Conservation (phyloP, 1,140 invertebrate genomes). For the Geopemphigus sp. region DNA sequence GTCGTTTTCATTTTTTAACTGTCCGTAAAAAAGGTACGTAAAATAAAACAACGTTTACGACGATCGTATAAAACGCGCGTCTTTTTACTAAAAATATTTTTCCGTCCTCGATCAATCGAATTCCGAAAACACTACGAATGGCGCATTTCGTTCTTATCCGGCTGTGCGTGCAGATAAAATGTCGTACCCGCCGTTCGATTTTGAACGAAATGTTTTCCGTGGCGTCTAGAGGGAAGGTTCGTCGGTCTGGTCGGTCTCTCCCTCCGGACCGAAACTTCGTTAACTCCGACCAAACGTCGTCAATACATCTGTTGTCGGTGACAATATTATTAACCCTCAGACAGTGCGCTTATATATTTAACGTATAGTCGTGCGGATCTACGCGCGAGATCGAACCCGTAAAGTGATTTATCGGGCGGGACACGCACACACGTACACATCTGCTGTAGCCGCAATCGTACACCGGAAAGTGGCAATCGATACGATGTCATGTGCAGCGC, state of each 20-base stretch:
- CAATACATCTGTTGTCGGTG: not conserved
- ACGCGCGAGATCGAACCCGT: constrained; percentile 8
- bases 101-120: not conserved
- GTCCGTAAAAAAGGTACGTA: not conserved
- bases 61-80: no score
- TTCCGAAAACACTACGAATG: no score
- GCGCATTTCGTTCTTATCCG: not conserved
- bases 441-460: constrained; percentile 8
- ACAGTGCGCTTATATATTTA: not conserved
- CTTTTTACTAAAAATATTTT: not conserved
- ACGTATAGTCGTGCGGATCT: not conserved
- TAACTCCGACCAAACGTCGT: not conserved
- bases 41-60: not conserved
- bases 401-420: constrained; percentile 30
- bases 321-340: not conserved
- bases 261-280: not conserved
- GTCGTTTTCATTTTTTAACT: not conserved
- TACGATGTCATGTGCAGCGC: not conserved
- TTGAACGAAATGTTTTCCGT: no score
- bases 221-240: no score
- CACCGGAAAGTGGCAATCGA: constrained; percentile 11
- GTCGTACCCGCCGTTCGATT: no score
- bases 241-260: no score
- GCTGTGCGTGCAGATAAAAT: not conserved
- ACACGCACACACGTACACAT: not conserved